These are phyloP conservation scores for Oxyura jamaicensis DNA, from an alignment of 2,113 vertebrate genomes.

Conservation along the genomic window DNA sequence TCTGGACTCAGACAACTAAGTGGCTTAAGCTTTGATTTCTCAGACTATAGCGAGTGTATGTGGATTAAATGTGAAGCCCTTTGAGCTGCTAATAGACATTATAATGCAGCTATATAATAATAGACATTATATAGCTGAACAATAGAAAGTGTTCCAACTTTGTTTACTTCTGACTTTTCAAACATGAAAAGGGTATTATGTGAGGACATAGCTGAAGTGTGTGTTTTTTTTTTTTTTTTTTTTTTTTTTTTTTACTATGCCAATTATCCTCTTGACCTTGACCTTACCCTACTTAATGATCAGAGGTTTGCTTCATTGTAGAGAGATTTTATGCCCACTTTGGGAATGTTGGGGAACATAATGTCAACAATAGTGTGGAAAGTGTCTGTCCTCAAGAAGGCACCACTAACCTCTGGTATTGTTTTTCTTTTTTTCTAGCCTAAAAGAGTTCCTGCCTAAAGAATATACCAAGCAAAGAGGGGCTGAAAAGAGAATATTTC, in stretches of 20 bases:
- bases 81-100: background rate
- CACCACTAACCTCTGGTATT: background rate
- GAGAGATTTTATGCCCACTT: background rate
- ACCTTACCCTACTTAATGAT: background rate
- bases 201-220: background rate
- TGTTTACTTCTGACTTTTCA: background rate
- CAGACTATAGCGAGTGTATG: background rate
- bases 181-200: background rate
- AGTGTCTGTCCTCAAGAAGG: background rate
- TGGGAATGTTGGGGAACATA: background rate
- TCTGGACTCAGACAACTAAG: background rate
- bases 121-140: background rate
- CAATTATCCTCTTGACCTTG: background rate
- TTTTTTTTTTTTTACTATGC: background rate
- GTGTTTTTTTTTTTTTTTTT: background rate
- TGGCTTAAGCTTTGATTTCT: background rate
- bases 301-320: background rate
- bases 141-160: background rate
- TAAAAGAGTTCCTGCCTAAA: slow-evolving; percentile 87
- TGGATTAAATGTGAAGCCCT: background rate
- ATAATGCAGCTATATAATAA: background rate
- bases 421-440: slow-evolving; percentile 44
- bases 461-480: slow-evolving; percentile 87
- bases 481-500: slow-evolving; percentile 85
- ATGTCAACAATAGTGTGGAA: background rate